Evolutionary conservation across 2,113 vertebrate genomes (phyloP).

Genomic region (Pomatostomus ruficeps): DNA sequence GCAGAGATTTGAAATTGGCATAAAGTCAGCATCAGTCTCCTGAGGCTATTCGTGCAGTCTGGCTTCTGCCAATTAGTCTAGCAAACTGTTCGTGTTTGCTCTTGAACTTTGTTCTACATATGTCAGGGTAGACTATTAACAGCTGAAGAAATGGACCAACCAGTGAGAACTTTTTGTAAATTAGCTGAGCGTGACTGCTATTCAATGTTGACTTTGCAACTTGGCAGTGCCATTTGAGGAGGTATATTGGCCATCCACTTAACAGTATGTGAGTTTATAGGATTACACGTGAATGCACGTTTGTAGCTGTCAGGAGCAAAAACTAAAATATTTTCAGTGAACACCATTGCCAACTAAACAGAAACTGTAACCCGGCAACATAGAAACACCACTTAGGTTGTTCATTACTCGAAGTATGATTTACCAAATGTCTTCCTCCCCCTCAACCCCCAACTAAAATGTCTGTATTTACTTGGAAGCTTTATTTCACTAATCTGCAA

Average conservation of each 20-base stretch:
- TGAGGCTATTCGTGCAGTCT: background rate
- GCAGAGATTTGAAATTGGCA: background rate
- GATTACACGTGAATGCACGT: background rate
- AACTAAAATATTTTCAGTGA: conserved; percentile 36
- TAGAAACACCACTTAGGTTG: conserved; percentile 35
- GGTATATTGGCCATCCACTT: background rate
- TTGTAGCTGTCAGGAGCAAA: conserved; percentile 19
- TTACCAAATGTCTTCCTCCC: background rate
- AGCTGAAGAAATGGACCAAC: background rate
- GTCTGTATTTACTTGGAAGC: background rate
- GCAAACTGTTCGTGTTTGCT: background rate
- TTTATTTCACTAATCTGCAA: conserved; percentile 8
- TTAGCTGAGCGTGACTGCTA: background rate
- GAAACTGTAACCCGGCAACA: conserved; percentile 50
- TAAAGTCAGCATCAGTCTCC: background rate
- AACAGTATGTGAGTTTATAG: background rate
- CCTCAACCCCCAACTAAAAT: background rate
- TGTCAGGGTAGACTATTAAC: background rate
- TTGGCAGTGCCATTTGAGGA: background rate
- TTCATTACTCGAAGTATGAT: background rate
- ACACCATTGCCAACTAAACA: conserved; percentile 23
- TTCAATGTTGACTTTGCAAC: background rate
- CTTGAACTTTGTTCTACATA: conserved; percentile 12
- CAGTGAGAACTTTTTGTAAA: background rate
- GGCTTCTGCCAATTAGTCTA: background rate